Conservation (phyloP, 2,797 vertebrate species). For the Halcyon smyrnensis region DNA sequence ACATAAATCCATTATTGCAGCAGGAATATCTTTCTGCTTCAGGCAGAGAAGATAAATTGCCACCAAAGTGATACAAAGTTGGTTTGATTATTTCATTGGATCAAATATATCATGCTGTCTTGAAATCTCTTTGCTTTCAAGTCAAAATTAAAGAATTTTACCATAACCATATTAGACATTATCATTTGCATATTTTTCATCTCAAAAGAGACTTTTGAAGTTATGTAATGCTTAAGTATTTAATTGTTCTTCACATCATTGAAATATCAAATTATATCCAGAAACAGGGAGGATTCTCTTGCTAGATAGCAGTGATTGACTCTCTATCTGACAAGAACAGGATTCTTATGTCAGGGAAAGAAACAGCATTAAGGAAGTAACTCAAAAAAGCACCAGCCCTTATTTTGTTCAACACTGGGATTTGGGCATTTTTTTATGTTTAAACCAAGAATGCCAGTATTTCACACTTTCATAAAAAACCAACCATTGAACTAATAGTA, state of each 20-base stretch:
- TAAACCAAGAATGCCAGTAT: not conserved
- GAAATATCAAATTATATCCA: conserved; percentile 69
- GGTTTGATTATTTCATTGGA: conserved; percentile 80
- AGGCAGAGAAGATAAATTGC: conserved; percentile 80
- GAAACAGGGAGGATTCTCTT: conserved; percentile 52
- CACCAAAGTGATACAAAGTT: conserved; percentile 74
- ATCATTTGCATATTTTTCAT: conserved; percentile 81
- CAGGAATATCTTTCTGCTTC: conserved; percentile 76
- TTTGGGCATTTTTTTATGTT: not conserved
- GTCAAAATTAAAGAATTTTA: conserved; percentile 79
- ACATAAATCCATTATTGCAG: conserved; percentile 77
- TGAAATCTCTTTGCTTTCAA: conserved; percentile 78
- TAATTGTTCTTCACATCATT: conserved; percentile 75
- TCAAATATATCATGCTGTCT: conserved; percentile 77
- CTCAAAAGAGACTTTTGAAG: conserved; percentile 75
- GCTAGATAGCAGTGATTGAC: conserved; percentile 61
- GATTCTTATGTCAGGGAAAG: conserved; percentile 6
- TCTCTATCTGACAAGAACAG: conserved; percentile 56
- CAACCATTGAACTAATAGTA: not conserved
- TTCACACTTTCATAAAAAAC: not conserved
- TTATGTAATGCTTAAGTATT: conserved; percentile 71
- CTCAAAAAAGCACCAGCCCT: not conserved
- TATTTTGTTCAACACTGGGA: not conserved
- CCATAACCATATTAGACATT: conserved; percentile 75
- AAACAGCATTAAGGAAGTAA: not conserved